phyloP scores from a whole-genome alignment of 2,113 vertebrate species.

The Sterrhoptilus dennistouni region DNA sequence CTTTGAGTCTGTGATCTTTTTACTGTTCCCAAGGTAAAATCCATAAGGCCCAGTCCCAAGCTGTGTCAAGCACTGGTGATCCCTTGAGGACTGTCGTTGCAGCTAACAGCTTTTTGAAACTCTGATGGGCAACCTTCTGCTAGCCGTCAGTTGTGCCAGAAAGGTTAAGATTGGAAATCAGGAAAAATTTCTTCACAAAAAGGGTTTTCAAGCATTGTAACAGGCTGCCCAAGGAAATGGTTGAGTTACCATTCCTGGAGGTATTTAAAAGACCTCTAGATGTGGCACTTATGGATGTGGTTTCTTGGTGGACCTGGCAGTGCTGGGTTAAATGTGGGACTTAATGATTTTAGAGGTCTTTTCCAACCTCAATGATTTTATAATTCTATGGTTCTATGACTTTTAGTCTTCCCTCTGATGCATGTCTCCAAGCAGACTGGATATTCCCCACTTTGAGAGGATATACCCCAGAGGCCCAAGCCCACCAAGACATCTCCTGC shows the following conservation, averaged over 20 bases:
- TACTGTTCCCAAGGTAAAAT: not conserved
- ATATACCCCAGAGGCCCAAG: not conserved
- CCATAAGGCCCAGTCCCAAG: not conserved
- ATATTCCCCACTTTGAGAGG: not conserved
- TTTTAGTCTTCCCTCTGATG: not conserved
- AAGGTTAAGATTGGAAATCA: not conserved
- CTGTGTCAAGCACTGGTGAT: not conserved
- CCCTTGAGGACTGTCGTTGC: not conserved
- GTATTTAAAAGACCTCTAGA: not conserved
- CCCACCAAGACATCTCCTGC: not conserved
- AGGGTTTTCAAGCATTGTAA: not conserved
- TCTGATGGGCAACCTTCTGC: not conserved
- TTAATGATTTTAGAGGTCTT: not conserved
- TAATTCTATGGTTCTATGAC: not conserved
- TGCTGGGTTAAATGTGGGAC: too few relatives aligned
- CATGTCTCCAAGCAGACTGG: not conserved
- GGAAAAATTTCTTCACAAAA: not conserved
- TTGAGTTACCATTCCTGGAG: not conserved
- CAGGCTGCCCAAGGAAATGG: not conserved
- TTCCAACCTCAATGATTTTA: not conserved
- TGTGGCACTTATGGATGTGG: not conserved
- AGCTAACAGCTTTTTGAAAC: rapidly evolving
- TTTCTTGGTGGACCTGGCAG: not conserved
- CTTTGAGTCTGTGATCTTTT: not conserved
- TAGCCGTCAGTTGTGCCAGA: not conserved